Conservation (phyloP, 2,797 vertebrate genomes). For the Cheirogaleus major region DNA sequence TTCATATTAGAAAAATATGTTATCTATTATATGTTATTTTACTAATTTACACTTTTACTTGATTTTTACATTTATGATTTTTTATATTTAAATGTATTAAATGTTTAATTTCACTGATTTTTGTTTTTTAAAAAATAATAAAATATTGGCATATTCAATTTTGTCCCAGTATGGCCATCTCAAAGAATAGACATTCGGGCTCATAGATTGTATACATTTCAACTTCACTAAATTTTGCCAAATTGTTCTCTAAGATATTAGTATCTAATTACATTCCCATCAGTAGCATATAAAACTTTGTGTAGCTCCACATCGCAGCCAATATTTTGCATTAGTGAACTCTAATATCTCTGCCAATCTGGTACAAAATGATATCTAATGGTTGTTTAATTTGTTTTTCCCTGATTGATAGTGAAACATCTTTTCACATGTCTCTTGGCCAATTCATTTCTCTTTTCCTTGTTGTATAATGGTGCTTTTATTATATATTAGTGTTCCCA, state of each 20-base stretch:
- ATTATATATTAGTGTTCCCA: neutral
- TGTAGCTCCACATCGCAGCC: neutral
- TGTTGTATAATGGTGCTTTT: neutral
- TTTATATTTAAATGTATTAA: neutral
- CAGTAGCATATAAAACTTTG: neutral
- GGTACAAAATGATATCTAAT: neutral
- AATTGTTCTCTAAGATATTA: neutral
- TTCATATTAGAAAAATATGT: neutral
- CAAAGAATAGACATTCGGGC: neutral
- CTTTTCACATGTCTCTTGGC: neutral
- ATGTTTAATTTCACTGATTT: neutral
- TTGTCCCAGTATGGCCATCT: neutral
- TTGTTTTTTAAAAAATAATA: neutral
- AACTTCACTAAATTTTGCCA: neutral
- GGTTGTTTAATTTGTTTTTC: neutral
- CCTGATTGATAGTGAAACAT: neutral
- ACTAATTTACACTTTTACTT: neutral
- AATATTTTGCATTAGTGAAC: neutral
- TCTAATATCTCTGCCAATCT: neutral
- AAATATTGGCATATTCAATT: neutral
- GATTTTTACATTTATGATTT: neutral
- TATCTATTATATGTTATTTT: neutral
- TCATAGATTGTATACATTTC: neutral
- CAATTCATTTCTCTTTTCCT: neutral
- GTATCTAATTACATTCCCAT: neutral